A percentile compares a stretch with the other conserved stretches of the same genome.
Conservation (phyloP, 2,113 vertebrate species). For the Gasterosteus aculeatus region DNA sequence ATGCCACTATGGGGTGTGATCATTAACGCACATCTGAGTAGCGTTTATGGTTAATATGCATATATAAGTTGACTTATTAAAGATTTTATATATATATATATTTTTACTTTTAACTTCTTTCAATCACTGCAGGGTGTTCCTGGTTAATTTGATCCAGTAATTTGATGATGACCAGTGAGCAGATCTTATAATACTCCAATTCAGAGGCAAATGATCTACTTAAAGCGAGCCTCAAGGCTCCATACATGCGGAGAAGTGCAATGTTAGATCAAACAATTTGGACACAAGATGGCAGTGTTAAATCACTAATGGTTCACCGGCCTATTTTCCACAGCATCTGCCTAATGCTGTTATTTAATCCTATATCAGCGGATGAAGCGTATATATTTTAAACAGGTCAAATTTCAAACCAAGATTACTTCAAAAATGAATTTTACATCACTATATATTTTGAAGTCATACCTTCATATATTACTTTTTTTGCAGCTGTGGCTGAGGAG, state of each 20-base stretch:
- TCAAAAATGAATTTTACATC: slow-evolving; percentile 16
- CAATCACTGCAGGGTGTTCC: background rate
- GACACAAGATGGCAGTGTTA: slow-evolving; percentile 75
- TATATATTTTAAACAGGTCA: slow-evolving; percentile 38
- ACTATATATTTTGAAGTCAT: slow-evolving; percentile 5
- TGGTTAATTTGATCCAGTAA: background rate
- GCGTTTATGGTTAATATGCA: background rate
- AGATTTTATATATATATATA: background rate
- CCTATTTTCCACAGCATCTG: slow-evolving; percentile 5
- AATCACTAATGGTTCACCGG: background rate
- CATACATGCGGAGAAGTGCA: background rate
- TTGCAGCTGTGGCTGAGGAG: background rate
- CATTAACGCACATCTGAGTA: background rate
- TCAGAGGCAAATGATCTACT: slow-evolving; percentile 8
- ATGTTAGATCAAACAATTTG: background rate
- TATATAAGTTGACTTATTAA: background rate
- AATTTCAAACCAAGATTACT: slow-evolving; percentile 34
- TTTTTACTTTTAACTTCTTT: background rate
- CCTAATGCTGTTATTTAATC: slow-evolving; percentile 38
- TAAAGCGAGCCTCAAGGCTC: background rate
- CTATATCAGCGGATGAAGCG: slow-evolving; percentile 40
- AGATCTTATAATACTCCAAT: slow-evolving; percentile 3
- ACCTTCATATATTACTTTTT: background rate
- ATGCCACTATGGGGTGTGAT: background rate
- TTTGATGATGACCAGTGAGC: slow-evolving; percentile 9